Evolutionary conservation across 2,888 invertebrate genomes (phyloP).

Genomic region (Gymnosoma rotundatum): DNA sequence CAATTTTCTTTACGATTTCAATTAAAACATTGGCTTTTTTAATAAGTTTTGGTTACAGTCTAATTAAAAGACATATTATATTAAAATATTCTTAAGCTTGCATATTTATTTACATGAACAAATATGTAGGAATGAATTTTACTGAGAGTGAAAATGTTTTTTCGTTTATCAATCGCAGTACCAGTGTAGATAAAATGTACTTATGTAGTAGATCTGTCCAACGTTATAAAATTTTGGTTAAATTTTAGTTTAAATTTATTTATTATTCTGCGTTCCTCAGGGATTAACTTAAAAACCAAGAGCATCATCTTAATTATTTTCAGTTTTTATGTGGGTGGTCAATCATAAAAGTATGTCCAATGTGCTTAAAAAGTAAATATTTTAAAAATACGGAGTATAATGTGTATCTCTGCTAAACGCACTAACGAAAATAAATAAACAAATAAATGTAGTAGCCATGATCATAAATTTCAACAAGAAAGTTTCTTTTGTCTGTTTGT

Average conservation of each 20-base stretch:
- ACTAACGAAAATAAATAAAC: neutral
- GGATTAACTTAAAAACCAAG: constrained; percentile 13
- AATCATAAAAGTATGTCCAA: constrained; percentile 51
- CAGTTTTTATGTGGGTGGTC: constrained; percentile 51
- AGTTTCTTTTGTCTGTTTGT: neutral
- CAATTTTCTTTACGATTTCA: no score
- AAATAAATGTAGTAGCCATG: constrained; percentile 13
- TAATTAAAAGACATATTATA: neutral
- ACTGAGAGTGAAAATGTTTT: neutral
- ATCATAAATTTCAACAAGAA: constrained; percentile 24
- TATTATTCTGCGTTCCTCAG: neutral
- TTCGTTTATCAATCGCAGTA: neutral
- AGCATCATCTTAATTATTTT: constrained; percentile 29
- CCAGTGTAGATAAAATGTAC: neutral
- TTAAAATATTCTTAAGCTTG: neutral
- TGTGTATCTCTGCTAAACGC: neutral
- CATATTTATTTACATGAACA: constrained; percentile 2
- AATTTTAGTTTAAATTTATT: neutral
- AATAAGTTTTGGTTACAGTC: no score
- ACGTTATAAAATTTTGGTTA: constrained; percentile 10
- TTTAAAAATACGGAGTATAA: neutral
- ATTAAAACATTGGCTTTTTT: no score
- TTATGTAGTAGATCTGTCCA: neutral
- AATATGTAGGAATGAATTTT: no score
- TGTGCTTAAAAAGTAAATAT: constrained; percentile 49